Base-by-base conservation (phyloP, 2,797 vertebrate genomes). In the Podarcis lilfordi region DNA sequence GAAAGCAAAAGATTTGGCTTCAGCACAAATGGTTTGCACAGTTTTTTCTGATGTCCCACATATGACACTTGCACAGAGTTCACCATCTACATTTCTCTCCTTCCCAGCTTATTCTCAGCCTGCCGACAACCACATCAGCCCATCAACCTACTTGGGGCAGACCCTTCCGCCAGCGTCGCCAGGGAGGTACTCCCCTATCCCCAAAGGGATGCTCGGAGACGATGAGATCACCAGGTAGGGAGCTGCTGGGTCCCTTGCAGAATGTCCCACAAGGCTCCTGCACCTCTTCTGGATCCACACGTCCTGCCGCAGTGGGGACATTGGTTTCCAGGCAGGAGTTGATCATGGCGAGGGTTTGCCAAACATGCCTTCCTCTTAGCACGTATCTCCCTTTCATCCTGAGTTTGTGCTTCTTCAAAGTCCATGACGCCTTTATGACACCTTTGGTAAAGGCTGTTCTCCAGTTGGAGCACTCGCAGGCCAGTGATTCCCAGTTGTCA, bases 111-210 rank as follows among this genome's bases (percentile, higher is more conserved):
- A 97, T 96, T 97, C 98, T 88, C 98, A 98, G 78, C 97, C 98
- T 94, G 93, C 98, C 92, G 99, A 99, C 95, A 99, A 99, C 95
- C 98, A 99, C 96, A 97, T 99, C 97, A 97, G 96, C 92, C 95
- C 98, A 29, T 96, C 98, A 89, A 96, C 93, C 95, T 98, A 97
- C 96, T 80, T 99, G 96, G 96, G 96, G 45, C 98, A 98, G 93
- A 82, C 97, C 3, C 78, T 97, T 45, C 97, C 98, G 2, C 97
- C 98, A 5, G 95, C 98, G 3, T 97, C 98, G 27, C 98, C 98
- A 1, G 97, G 98, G 76, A 95, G 98, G 85, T 99, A 98, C 80
- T 99, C 98, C 0, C 98, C 98, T 3, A 96, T 98, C 87, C 97
- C 98, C 15, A 99, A 98, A 97, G 97, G 96, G 95, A 95, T 97